Evolutionary conservation across 1,140 invertebrate species (phyloP).

Genomic region (Agrypnia vestita): DNA sequence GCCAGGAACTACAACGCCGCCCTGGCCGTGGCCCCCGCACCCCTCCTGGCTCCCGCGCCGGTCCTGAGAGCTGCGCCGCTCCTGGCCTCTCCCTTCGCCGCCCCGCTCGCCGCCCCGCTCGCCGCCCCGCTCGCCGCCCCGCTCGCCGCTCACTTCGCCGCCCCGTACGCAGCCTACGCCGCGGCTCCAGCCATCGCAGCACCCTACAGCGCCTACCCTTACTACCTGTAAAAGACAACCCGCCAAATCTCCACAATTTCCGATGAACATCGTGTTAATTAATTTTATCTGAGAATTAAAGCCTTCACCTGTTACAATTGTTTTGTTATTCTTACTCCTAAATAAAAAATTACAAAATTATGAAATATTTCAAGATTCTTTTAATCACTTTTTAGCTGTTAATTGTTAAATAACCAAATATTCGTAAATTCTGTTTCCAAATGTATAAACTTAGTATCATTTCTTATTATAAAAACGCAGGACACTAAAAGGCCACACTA

Average conservation of each 20-base stretch:
- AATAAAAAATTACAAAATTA: too few species aligned
- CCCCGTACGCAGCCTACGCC: slow-evolving; percentile 48
- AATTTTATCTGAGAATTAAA: slow-evolving; percentile 28
- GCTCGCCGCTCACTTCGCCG: slow-evolving; percentile 21
- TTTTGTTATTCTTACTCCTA: not conserved
- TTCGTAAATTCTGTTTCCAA: too few species aligned
- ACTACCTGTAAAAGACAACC: slow-evolving; percentile 13
- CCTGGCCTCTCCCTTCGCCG: slow-evolving; percentile 28
- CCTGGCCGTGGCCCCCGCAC: slow-evolving; percentile 60
- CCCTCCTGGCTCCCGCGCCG: slow-evolving; percentile 57
- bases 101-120: slow-evolving; percentile 37
- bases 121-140: slow-evolving; percentile 44
- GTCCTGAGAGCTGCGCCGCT: slow-evolving; percentile 56
- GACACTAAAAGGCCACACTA: too few species aligned
- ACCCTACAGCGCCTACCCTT: slow-evolving; percentile 49
- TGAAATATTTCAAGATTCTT: too few species aligned
- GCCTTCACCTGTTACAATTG: slow-evolving; percentile 5
- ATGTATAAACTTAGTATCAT: too few species aligned
- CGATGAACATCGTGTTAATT: not conserved
- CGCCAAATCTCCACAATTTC: not conserved
- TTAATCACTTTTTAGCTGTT: too few species aligned
- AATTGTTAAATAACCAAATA: too few species aligned
- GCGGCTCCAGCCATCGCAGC: slow-evolving; percentile 47
- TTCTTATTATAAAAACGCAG: too few species aligned
- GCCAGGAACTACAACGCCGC: slow-evolving; percentile 68